Evolutionary conservation across 2,888 invertebrate genomes (phyloP).

Genomic region (Microctonus hyperodae): DNA sequence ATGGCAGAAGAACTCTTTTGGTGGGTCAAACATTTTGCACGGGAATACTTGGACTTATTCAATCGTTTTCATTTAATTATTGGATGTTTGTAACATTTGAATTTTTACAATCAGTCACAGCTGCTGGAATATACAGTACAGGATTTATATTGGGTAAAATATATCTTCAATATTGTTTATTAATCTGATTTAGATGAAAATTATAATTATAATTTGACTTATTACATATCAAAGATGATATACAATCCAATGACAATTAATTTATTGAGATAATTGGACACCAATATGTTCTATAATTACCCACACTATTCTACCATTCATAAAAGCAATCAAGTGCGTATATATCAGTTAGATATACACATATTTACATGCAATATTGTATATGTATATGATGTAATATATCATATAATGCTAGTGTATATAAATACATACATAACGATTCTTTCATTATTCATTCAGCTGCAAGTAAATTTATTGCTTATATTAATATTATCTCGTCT

Average conservation of each 20-base stretch:
- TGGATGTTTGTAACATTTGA: slow-evolving; percentile 75
- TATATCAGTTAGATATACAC: not conserved
- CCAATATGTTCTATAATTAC: not conserved
- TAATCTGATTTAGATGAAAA: not conserved
- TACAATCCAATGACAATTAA: not conserved
- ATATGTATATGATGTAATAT: not conserved
- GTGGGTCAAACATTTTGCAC: slow-evolving; percentile 68
- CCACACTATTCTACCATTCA: not conserved
- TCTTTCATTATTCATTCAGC: not conserved
- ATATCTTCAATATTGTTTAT: slow-evolving; percentile 29
- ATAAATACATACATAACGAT: not conserved
- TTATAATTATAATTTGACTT: not conserved
- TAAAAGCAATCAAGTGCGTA: not conserved
- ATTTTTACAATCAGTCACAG: slow-evolving; percentile 74
- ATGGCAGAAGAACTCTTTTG: slow-evolving; percentile 71
- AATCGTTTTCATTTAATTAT: slow-evolving; percentile 75
- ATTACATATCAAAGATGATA: not conserved
- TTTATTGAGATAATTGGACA: not conserved
- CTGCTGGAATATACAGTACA: slow-evolving; percentile 75
- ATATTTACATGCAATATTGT: no score
- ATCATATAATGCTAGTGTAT: no score
- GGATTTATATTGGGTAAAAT: slow-evolving; percentile 75
- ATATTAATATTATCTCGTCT: not conserved
- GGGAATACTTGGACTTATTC: slow-evolving; percentile 71
- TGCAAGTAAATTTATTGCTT: not conserved